Evolutionary conservation across 2,113 vertebrate species (phyloP), one percentile per base, ranked within the genome.

Genomic region (Ceyx melanurus): DNA sequence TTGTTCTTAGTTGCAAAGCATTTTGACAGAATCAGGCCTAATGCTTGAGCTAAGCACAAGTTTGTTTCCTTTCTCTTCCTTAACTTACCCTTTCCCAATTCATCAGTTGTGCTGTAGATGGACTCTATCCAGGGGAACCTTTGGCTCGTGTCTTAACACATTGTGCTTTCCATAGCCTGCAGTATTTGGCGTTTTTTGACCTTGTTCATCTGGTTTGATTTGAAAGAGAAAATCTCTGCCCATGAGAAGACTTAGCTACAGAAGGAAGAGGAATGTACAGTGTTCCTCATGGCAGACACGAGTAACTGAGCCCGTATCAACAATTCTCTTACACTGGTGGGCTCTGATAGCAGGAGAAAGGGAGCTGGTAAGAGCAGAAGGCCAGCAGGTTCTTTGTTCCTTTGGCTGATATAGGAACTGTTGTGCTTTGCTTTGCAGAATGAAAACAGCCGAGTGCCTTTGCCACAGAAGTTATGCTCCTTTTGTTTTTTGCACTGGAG

Each of bases 241-340:
- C 11, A 2, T 46, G 29, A 81, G 56, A 45, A 54, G 37, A 13
- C 31, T 51, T 9, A 6, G 17, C 37, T 66, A 3, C 17, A 7
- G 26, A 57, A 83, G 21, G 42, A 53, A 19, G 68, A 35, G 4
- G 1, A 60, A 5, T 40, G 16, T 73, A 14, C 19, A n/a, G 37
- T 13, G 21, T 50, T 50, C 42, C 48, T 73, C 4, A 26, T 25
- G 2, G 22, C 5, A 58, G 33, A 4, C 45, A 33, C 15, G 5
- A 35, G 35, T 53, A 29, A 7, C 50, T 65, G 88, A 62, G 28
- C 14, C 31, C 46, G 21, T 19, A 5, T 17, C 37, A 35, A 0
- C 8, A 31, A 9, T 22, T 62, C 23, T 31, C 3, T 3, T 21
- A 0, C 9, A 15, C 0, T 45, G 15, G 51, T 48, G 43, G 45